phyloP scores from a whole-genome alignment of 1,140 invertebrate species.

The Bombus confusus region DNA sequence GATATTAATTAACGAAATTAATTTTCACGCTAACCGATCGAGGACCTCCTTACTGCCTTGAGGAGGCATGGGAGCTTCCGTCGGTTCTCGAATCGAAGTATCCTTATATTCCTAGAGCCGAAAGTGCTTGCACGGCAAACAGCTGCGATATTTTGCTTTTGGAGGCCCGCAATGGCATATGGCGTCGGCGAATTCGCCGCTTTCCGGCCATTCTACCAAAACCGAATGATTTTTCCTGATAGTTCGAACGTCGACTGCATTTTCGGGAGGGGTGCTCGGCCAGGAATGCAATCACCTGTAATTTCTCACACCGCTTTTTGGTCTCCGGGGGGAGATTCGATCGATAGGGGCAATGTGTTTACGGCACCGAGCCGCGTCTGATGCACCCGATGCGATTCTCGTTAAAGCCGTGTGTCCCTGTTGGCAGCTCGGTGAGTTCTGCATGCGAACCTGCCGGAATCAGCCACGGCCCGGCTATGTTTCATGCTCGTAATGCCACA shows the following conservation, averaged over 20 bases:
- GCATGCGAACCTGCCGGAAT: conserved; percentile 66
- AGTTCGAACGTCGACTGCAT: conserved; percentile 14
- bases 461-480: conserved; percentile 59
- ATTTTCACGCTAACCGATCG: neutral
- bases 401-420: conserved; percentile 70
- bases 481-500: conserved; percentile 64
- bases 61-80: neutral
- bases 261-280: conserved; percentile 13
- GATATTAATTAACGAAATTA: too few species aligned
- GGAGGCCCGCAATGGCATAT: neutral
- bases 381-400: conserved; percentile 73
- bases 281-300: conserved; percentile 62
- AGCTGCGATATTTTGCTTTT: neutral
- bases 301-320: conserved; percentile 68
- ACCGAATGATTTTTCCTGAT: conserved; percentile 25
- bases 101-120: neutral
- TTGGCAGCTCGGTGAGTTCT: conserved; percentile 56
- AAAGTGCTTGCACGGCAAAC: neutral
- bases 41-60: neutral
- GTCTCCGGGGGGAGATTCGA: conserved; percentile 52
- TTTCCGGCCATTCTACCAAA: too few species aligned
- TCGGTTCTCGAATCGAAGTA: neutral
- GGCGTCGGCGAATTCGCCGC: neutral
- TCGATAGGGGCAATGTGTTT: conserved; percentile 71
- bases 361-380: conserved; percentile 67